Percentiles rank a stretch among this genome's conserved stretches.
These are phyloP conservation scores for Glyptemys insculpta DNA, from an alignment of 2,797 vertebrate species.

Conservation along the genomic window DNA sequence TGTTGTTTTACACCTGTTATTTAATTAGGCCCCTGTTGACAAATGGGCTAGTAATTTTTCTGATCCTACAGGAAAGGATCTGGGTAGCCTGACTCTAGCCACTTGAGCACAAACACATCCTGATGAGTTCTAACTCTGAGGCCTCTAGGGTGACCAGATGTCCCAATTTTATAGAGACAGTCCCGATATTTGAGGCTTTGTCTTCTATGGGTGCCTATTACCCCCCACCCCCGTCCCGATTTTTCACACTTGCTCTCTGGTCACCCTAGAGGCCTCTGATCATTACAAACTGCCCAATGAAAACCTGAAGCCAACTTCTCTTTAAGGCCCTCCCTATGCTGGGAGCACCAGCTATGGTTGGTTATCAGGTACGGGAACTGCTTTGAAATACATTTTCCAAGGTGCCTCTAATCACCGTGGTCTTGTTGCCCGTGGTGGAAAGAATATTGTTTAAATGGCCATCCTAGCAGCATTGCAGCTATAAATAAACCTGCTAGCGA, in stretches of 20 bases:
- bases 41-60: not conserved
- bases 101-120: fast-evolving
- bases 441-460: not conserved
- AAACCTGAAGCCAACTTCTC: not conserved
- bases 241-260: too few relatives aligned
- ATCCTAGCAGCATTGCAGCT: not conserved
- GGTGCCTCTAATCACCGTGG: not conserved
- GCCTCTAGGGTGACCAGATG: too few relatives aligned
- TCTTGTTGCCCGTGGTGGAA: not conserved
- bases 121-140: fast-evolving
- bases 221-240: too few relatives aligned
- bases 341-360: too few relatives aligned
- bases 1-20: not conserved
- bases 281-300: fast-evolving
- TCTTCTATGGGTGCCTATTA: too few relatives aligned
- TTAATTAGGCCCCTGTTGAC: not conserved
- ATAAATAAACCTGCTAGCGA: not conserved
- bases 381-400: too few relatives aligned
- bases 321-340: not conserved
- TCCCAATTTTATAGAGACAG: too few relatives aligned
- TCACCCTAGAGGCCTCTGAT: fast-evolving
- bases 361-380: too few relatives aligned
- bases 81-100: not conserved
- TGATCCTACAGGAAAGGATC: fast-evolving
- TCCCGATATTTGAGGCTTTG: too few relatives aligned